A percentile compares a stretch with the other conserved stretches of the same genome.
Evolutionary conservation across 1,140 invertebrate species (phyloP).

Genomic region (Nylanderia fulva): DNA sequence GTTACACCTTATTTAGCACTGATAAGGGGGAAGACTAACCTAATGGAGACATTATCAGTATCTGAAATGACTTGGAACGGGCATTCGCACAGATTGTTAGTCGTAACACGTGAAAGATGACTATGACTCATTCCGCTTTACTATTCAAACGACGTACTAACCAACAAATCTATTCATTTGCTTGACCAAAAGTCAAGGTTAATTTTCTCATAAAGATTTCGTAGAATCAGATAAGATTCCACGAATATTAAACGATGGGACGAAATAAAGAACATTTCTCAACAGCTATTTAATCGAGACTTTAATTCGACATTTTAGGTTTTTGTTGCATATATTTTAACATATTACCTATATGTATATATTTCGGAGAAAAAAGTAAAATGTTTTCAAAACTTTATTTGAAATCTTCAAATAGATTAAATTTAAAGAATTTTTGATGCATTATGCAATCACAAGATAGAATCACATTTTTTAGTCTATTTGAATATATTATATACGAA

Average conservation of each 20-base stretch:
- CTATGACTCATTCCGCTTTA: slow-evolving; percentile 31
- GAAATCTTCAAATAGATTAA: background rate
- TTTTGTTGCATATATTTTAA: background rate
- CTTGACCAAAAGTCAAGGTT: slow-evolving; percentile 44
- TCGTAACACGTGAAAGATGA: slow-evolving; percentile 21
- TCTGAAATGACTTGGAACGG: background rate
- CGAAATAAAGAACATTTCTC: background rate
- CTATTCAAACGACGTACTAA: slow-evolving; percentile 31
- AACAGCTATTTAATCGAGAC: background rate
- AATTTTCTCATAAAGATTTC: slow-evolving; percentile 32
- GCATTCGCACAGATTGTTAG: slow-evolving; percentile 27
- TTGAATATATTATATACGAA: background rate
- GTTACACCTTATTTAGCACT: too few species aligned
- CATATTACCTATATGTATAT: too few species aligned
- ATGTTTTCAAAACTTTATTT: background rate
- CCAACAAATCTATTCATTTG: background rate
- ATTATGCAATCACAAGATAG: background rate
- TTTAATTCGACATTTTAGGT: background rate
- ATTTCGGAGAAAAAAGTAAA: background rate
- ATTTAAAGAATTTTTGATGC: background rate
- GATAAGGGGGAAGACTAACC: too few species aligned
- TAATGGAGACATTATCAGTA: too few species aligned
- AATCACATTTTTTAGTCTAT: background rate
- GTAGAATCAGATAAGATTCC: slow-evolving; percentile 10
- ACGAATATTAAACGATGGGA: background rate